Evolutionary conservation across 2,888 invertebrate genomes (phyloP), one percentile per base, ranked within the genome.

Genomic region (Erpobdella octoculata): DNA sequence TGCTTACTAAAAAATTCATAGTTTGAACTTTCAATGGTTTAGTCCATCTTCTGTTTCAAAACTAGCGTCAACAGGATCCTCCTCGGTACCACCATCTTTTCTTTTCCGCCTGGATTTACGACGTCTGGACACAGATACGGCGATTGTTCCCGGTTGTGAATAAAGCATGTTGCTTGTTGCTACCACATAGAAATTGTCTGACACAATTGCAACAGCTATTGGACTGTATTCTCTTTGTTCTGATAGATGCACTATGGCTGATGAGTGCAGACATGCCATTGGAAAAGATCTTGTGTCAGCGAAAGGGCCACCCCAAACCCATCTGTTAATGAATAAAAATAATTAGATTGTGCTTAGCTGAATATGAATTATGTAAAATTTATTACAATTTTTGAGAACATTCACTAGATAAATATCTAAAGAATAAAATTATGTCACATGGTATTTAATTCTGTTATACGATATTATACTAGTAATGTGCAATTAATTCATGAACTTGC

Each of bases 221-320:
- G 66, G 66, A 12, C 37, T 65, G 38, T 65, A 65, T 6, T 65
- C 38, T 38, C 38, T 35, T 65, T 65, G 66, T 21, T 65, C 37
- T 21, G 66, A 36, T 37, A 65, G 66, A 38, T 65, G 66, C n/a
- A 37, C 38, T 6, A 65, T 37, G 12, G 15, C 9, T 21, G 38
- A 65, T 21, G 66, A 65, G 38, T 65, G 25, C 8, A 36, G n/a
- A 38, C 28, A 21, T n/a, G 66, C 66, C 2, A 38, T 1, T 2
- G 3, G n/a, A 37, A 35, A 21, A 25, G 66, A 35, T 65, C n/a
- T n/a, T 9, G 35, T 21, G 8, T 65, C 37, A 6, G 66, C 36
- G 38, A 65, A 65, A 21, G 66, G 66, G 21, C 66, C 66, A 25
- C 66, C 66, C 66, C 66, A 65, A 3, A 65, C 66, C 66, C 66